Base-by-base conservation (phyloP, 2,797 vertebrate species). In the Novumbra hubbsi region DNA sequence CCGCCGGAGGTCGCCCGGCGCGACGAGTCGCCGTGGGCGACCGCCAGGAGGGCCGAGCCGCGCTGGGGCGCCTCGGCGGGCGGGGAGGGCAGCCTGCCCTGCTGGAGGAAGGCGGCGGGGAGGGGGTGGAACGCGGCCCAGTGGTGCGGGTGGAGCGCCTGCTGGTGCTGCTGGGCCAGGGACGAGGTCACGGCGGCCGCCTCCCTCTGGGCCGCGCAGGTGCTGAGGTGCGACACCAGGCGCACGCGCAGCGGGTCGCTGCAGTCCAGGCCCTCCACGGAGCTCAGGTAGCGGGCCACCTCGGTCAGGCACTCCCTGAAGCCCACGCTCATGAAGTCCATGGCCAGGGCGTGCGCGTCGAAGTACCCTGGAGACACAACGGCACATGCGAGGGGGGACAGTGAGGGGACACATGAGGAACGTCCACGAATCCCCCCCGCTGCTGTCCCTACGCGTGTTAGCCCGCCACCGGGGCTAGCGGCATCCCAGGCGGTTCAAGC, bases 321-420 rank as follows among this genome's bases (percentile, higher is more conserved):
- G 0, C 97, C 97, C 19, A 98, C 94, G 90, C 96, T 97, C 94
- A 98, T 96, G 91, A 98, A 98, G 93, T 99, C 97, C 95, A 98
- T 95, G n/a, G 97, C 96, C 17, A 98, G 87, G 1, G 95, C 93
- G 6, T 96, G 96, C 24, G 94, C 93, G 0, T 98, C 96, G 11
- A 96, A 94, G 79, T 93, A 96, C 84, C 96, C 97, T 98, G 74
- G 6, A 66, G 32, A 73, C 1, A 70, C 11, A 34, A 24, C 34
- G 14, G 34, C 19, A 72, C n/a, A n/a, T n/a, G n/a, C n/a, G 12
- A 24, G 5, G 17, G 41, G 48, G 17, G 28, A 73, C 15, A 69
- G 16, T 24, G 28, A 30, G 28, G 21, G n/a, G 27, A 24, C 34
- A 6, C n/a, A 48, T 63, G 52, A 19, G 19, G 15, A 63, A 11